Percentiles rank a stretch among this genome's conserved stretches.
Evolutionary conservation across 2,113 vertebrate genomes (phyloP).

Genomic region (Vombatus ursinus): DNA sequence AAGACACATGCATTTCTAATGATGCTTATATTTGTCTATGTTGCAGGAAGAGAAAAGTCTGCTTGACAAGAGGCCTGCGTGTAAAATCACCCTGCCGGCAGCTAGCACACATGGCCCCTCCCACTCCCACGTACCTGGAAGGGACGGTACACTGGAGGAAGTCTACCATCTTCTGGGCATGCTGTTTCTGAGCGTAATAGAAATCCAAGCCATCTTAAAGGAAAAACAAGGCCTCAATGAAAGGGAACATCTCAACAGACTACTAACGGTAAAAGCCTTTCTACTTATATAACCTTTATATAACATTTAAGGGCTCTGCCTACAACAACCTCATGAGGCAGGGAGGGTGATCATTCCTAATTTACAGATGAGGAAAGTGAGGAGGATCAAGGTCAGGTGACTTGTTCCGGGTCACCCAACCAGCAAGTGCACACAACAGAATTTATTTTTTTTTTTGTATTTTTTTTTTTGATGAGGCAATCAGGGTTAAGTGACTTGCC

Average conservation of each 20-base stretch:
- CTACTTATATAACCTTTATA: too few relatives aligned
- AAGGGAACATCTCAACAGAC: background rate
- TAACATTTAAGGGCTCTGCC: background rate
- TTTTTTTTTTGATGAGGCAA: too few relatives aligned
- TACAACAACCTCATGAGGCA: background rate
- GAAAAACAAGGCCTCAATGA: conserved; percentile 46
- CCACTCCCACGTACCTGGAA: conserved; percentile 87
- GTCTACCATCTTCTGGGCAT: conserved; percentile 97
- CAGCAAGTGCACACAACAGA: background rate
- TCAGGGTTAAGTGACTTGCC: too few relatives aligned
- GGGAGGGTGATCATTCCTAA: too few relatives aligned
- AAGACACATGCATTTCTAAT: too few relatives aligned
- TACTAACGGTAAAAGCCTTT: background rate
- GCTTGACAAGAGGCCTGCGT: too few relatives aligned
- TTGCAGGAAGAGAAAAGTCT: too few relatives aligned
- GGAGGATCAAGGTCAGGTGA: too few relatives aligned
- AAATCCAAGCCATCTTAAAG: conserved; percentile 96
- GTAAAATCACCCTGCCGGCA: too few relatives aligned
- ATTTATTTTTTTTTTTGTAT: too few relatives aligned
- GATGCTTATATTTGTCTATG: too few relatives aligned
- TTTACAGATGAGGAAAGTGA: background rate
- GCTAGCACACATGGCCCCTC: too few relatives aligned
- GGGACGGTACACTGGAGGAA: conserved; percentile 97
- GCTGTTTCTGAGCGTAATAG: conserved; percentile 95
- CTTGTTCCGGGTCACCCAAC: background rate